Evolutionary conservation across 2,888 invertebrate genomes (phyloP).

Genomic region (Fragum whitleyi): DNA sequence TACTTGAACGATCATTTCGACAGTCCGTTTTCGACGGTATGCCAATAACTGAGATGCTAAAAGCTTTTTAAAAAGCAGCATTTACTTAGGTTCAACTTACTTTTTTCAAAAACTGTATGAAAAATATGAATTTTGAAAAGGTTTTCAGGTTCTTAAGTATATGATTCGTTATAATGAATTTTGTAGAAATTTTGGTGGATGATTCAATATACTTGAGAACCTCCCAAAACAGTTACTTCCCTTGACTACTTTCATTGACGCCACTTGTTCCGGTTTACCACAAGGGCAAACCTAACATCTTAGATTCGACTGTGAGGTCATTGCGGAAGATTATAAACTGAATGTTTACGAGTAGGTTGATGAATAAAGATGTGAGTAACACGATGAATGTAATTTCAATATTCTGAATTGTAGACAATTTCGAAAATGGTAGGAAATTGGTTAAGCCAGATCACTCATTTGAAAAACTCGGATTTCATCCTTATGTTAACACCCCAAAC

Average conservation of each 20-base stretch:
- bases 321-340: background rate
- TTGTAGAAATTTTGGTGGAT: too few relatives aligned
- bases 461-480: slow-evolving; percentile 12
- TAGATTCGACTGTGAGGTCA: background rate
- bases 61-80: too few relatives aligned
- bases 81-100: too few relatives aligned
- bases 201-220: too few relatives aligned
- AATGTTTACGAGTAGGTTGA: background rate
- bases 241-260: background rate
- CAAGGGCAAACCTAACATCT: slow-evolving; percentile 25
- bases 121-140: too few relatives aligned
- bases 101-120: too few relatives aligned
- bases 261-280: slow-evolving; percentile 20
- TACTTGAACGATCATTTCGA: too few relatives aligned
- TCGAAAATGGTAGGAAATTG: background rate
- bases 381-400: background rate
- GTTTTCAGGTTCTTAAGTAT: too few relatives aligned
- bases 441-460: background rate
- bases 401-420: background rate
- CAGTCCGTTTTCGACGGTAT: too few relatives aligned
- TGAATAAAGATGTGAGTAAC: background rate
- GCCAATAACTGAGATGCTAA: too few relatives aligned
- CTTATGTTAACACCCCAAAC: background rate
- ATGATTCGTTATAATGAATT: too few relatives aligned
- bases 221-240: background rate